Percentiles rank a stretch among this genome's conserved stretches.
These are phyloP conservation scores for Colostygia pectinataria DNA, from an alignment of 2,888 invertebrate species.

Conservation along the genomic window DNA sequence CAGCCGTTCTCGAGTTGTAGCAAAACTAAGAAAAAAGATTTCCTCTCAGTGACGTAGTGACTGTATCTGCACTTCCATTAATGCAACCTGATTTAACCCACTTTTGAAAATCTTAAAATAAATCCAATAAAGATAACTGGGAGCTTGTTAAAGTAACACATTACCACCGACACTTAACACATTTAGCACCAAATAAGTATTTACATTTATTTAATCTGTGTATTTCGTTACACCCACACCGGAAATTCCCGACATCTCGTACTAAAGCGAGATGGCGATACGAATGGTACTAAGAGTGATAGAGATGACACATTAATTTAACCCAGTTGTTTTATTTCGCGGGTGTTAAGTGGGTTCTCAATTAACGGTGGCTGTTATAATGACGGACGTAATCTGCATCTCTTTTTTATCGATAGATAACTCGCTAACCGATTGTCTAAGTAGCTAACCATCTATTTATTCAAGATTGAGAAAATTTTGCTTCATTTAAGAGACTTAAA, in stretches of 20 bases:
- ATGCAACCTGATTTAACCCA: slow-evolving; percentile 3
- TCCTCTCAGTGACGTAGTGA: too few species aligned
- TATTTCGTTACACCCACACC: slow-evolving; percentile 45
- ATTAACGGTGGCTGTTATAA: too few species aligned
- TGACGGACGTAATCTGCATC: too few species aligned
- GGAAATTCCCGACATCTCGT: slow-evolving; percentile 54
- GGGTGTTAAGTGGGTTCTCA: neutral
- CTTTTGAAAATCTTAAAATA: slow-evolving; percentile 5
- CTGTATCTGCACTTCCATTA: neutral
- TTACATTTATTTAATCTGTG: slow-evolving; percentile 21
- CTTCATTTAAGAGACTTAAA: too few species aligned
- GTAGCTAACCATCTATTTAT: too few species aligned
- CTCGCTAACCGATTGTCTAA: too few species aligned
- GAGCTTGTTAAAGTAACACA: slow-evolving; percentile 35
- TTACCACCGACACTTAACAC: slow-evolving; percentile 37
- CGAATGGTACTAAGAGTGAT: slow-evolving; percentile 17
- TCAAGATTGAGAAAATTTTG: too few species aligned
- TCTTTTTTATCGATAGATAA: too few species aligned
- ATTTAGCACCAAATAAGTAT: slow-evolving; percentile 34
- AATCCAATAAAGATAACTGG: slow-evolving; percentile 11
- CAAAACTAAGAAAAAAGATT: too few species aligned
- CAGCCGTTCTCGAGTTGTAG: too few species aligned
- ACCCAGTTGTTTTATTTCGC: slow-evolving; percentile 27
- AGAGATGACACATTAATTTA: slow-evolving; percentile 30
- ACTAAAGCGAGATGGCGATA: slow-evolving; percentile 37